Evolutionary conservation across 2,888 invertebrate genomes (phyloP).

Genomic region (Xestia xanthographa): DNA sequence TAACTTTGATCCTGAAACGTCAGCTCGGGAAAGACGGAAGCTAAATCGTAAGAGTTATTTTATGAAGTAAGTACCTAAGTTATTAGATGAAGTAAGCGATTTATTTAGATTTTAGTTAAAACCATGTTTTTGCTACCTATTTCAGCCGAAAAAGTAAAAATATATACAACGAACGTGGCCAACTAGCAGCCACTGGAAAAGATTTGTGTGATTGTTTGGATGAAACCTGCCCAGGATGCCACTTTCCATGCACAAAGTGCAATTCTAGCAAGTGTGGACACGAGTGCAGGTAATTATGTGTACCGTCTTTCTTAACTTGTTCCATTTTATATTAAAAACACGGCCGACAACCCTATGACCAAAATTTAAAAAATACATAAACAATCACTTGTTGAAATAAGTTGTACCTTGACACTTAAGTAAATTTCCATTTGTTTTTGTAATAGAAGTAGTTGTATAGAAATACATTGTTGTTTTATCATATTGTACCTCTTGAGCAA

Average conservation of each 20-base stretch:
- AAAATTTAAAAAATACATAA: not conserved
- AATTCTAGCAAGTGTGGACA: slow-evolving; percentile 94
- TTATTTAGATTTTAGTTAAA: not conserved
- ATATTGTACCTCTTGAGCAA: not conserved
- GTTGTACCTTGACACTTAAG: too few relatives aligned
- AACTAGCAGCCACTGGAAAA: slow-evolving; percentile 91
- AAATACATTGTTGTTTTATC: not conserved
- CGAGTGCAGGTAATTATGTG: slow-evolving; percentile 92
- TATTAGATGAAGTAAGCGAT: not conserved
- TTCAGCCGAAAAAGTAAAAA: slow-evolving; percentile 89
- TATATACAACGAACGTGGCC: slow-evolving; percentile 93
- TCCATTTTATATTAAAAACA: not conserved
- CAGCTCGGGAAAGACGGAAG: slow-evolving; percentile 94
- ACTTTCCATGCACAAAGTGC: slow-evolving; percentile 94
- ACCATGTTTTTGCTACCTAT: slow-evolving; percentile 28
- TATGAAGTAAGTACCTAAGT: slow-evolving; percentile 75
- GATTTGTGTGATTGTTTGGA: slow-evolving; percentile 97
- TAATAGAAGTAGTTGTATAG: too few relatives aligned
- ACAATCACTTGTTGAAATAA: too few relatives aligned
- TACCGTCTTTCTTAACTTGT: not conserved
- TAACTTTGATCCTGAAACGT: slow-evolving; percentile 95
- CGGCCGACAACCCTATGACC: not conserved
- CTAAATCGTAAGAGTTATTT: slow-evolving; percentile 92
- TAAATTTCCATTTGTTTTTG: too few relatives aligned
- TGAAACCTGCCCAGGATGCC: slow-evolving; percentile 95